These are phyloP conservation scores for Heliconius erato DNA, from an alignment of 2,888 invertebrate species.

Conservation along the genomic window DNA sequence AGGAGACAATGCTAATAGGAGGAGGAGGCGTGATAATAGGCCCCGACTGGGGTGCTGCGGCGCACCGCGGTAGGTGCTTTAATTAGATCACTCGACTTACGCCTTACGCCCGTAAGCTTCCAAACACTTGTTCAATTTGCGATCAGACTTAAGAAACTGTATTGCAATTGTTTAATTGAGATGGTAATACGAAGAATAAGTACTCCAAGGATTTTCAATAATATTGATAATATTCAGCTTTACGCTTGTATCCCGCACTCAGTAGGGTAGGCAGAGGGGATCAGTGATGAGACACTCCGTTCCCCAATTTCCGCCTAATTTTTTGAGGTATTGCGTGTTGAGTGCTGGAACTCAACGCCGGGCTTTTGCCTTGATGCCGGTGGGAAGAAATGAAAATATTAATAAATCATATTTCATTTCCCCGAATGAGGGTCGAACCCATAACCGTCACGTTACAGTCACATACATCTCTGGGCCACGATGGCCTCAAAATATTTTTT, in stretches of 20 bases:
- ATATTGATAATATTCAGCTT: background rate
- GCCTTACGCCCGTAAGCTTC: slow-evolving; percentile 71
- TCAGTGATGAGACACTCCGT: too few species aligned
- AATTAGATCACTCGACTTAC: slow-evolving; percentile 84
- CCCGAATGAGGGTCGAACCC: too few species aligned
- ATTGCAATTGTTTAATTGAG: slow-evolving; percentile 65
- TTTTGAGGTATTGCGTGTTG: too few species aligned
- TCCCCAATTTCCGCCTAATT: too few species aligned
- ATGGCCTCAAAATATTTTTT: background rate
- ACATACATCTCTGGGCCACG: too few species aligned
- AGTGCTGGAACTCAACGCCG: too few species aligned
- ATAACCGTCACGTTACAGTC: too few species aligned
- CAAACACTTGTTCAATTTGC: slow-evolving; percentile 85
- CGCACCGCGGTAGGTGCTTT: slow-evolving; percentile 79
- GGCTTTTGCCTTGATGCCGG: too few species aligned
- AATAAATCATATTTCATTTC: too few species aligned
- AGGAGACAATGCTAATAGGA: slow-evolving; percentile 86
- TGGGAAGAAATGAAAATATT: too few species aligned
- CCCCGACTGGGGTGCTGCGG: slow-evolving; percentile 70
- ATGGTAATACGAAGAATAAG: slow-evolving; percentile 22
- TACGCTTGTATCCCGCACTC: too few species aligned
- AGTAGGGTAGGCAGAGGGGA: too few species aligned
- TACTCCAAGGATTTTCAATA: background rate
- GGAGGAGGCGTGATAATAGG: slow-evolving; percentile 84
- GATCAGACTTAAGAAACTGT: slow-evolving; percentile 77